phyloP scores from a whole-genome alignment of 2,797 vertebrate genomes.

The Bradypodion pumilum region DNA sequence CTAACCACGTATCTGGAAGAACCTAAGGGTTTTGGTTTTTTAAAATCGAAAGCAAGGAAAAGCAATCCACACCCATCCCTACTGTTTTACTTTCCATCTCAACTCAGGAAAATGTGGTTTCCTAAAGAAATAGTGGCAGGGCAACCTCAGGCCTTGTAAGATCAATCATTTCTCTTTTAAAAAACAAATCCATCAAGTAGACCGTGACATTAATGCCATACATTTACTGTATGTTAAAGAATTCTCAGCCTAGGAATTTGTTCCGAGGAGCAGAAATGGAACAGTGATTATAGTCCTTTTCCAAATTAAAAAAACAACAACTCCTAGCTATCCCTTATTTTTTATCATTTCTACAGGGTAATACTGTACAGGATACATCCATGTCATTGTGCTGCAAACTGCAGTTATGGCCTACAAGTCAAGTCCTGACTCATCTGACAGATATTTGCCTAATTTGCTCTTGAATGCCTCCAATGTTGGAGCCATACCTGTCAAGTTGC shows the following conservation, averaged over 20 bases:
- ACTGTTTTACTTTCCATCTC: neutral
- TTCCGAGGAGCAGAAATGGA: neutral
- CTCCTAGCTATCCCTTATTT: neutral
- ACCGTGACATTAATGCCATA: neutral
- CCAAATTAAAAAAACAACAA: neutral
- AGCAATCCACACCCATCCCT: too few species aligned
- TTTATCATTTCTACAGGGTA: neutral
- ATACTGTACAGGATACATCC: neutral
- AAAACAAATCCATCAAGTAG: neutral
- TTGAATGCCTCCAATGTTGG: too few species aligned
- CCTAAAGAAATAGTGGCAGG: neutral
- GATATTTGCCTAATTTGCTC: too few species aligned
- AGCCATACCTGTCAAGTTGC: too few species aligned
- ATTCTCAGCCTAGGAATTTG: neutral
- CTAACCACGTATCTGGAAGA: too few species aligned
- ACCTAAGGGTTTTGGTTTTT: too few species aligned
- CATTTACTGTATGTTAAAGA: neutral
- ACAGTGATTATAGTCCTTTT: neutral
- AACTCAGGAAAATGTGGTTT: neutral
- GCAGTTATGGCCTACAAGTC: neutral
- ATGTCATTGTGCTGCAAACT: neutral
- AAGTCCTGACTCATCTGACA: too few species aligned
- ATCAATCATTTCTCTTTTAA: neutral
- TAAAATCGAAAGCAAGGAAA: too few species aligned
- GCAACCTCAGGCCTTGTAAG: neutral